These are phyloP conservation scores for Dioctria rufipes DNA, from an alignment of 2,888 invertebrate genomes.

Conservation along the genomic window DNA sequence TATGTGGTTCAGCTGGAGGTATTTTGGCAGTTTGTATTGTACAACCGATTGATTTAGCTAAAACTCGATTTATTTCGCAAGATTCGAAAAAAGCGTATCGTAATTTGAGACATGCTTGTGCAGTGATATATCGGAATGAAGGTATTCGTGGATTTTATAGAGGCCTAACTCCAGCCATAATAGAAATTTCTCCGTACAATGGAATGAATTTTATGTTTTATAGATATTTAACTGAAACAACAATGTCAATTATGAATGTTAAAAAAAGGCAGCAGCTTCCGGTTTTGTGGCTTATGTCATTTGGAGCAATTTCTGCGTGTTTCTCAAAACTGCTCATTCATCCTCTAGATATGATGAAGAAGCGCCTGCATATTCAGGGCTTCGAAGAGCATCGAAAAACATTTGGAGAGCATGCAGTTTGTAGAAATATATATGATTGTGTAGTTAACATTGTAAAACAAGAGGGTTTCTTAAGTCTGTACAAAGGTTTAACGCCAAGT, in stretches of 20 bases:
- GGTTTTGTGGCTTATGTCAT: background rate
- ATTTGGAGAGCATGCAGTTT: background rate
- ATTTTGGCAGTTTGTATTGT: background rate
- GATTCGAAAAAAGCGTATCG: background rate
- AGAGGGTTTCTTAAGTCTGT: constrained; percentile 11
- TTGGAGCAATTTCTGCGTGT: background rate
- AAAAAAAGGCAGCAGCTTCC: constrained; percentile 6
- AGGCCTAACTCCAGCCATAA: background rate
- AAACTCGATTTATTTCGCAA: constrained; percentile 8
- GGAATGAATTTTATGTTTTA: constrained; percentile 34
- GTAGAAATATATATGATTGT: background rate
- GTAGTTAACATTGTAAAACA: background rate
- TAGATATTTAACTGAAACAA: background rate
- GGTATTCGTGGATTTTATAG: background rate
- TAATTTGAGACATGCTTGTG: background rate
- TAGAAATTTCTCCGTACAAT: background rate
- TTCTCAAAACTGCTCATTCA: background rate
- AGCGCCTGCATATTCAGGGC: constrained; percentile 9
- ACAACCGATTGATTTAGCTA: background rate
- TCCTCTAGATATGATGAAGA: constrained; percentile 6
- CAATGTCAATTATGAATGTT: background rate
- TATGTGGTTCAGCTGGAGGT: constrained; percentile 3
- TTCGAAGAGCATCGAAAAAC: background rate
- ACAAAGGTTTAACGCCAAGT: constrained; percentile 9
- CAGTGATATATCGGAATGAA: background rate